Percentiles rank a stretch among this genome's conserved stretches.
Conservation (phyloP, 2,113 vertebrate genomes). For the Patagioenas fasciata region DNA sequence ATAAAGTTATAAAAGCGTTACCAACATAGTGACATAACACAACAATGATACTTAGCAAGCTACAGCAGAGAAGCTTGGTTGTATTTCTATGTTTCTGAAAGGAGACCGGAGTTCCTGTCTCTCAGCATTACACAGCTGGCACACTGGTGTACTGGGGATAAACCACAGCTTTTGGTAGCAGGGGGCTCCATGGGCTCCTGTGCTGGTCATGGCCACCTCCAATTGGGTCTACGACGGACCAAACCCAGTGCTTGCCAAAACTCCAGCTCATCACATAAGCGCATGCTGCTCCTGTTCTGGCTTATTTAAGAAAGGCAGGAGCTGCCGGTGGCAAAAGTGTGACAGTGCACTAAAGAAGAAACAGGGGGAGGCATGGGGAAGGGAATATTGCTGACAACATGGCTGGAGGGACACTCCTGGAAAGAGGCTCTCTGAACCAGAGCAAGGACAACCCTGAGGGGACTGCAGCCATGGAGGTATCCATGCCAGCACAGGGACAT, state of each 20-base stretch:
- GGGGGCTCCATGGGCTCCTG: background rate
- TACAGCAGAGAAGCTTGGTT: background rate
- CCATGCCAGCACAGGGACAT: fast-evolving
- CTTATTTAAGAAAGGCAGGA: background rate
- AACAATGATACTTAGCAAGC: background rate
- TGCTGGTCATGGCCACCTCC: background rate
- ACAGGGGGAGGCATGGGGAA: background rate
- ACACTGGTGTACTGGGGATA: background rate
- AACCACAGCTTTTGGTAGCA: background rate
- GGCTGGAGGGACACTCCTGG: background rate
- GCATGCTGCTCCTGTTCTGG: fast-evolving
- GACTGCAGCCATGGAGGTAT: background rate
- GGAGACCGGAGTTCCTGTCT: background rate
- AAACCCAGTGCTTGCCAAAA: background rate
- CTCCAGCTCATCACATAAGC: background rate
- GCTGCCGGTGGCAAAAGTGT: fast-evolving
- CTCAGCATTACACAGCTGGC: background rate
- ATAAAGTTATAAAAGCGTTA: background rate
- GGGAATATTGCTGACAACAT: fast-evolving
- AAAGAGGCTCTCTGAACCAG: background rate
- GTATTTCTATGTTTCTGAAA: background rate
- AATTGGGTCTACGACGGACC: background rate
- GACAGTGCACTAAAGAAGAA: background rate
- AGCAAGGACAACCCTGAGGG: background rate
- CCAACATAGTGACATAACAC: background rate